Evolutionary conservation across 2,888 invertebrate species (phyloP).

Genomic region (Hecatera dysodea): DNA sequence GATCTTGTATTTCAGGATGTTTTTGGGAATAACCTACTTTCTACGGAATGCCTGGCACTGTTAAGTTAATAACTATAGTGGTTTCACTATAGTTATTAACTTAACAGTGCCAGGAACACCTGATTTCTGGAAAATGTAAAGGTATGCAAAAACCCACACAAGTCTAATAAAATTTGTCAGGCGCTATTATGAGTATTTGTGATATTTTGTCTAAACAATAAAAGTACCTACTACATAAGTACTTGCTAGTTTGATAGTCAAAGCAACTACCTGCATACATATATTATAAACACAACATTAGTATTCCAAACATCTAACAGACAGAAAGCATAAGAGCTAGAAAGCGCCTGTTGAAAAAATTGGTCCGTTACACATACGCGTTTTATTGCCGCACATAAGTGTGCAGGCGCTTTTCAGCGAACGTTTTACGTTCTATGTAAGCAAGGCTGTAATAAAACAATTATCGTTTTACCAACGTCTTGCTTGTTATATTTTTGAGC

Average conservation of each 20-base stretch:
- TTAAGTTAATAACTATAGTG: neutral
- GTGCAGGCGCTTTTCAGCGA: slow-evolving; percentile 50
- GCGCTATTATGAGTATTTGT: neutral
- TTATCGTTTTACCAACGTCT: slow-evolving; percentile 48
- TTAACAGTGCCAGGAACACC: too few relatives aligned
- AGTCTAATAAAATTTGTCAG: neutral
- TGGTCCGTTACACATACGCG: slow-evolving; percentile 53
- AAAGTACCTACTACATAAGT: neutral
- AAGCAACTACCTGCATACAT: neutral
- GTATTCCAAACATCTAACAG: slow-evolving; percentile 18
- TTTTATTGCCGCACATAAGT: slow-evolving; percentile 58
- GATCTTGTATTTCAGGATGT: neutral
- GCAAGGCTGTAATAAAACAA: slow-evolving; percentile 44
- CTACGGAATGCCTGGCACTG: neutral
- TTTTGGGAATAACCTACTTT: neutral
- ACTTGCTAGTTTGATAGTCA: neutral
- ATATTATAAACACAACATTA: slow-evolving; percentile 14
- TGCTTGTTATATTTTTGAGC: slow-evolving; percentile 3
- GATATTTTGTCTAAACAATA: neutral
- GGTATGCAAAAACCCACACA: neutral
- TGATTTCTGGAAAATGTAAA: neutral
- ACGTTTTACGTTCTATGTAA: slow-evolving; percentile 46
- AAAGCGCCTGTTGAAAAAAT: slow-evolving; percentile 74
- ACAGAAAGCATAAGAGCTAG: slow-evolving; percentile 65
- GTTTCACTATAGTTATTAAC: too few relatives aligned